A percentile compares a stretch with the other conserved stretches of the same genome.
phyloP scores from a whole-genome alignment of 2,888 invertebrate species.

The Venusia cambrica region DNA sequence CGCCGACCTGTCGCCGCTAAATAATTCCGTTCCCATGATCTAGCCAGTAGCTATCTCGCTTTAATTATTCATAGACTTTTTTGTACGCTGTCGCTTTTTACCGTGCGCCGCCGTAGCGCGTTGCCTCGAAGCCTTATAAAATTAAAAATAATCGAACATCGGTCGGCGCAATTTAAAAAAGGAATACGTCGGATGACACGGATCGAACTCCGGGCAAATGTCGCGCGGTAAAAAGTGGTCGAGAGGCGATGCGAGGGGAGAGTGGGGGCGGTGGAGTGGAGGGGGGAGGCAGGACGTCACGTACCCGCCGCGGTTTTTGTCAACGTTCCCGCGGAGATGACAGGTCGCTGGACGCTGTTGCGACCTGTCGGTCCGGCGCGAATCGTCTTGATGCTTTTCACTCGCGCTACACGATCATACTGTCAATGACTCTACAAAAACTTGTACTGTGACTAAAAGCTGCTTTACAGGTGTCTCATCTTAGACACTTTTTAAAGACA shows the following conservation, averaged over 20 bases:
- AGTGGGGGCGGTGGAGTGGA: conserved; percentile 27
- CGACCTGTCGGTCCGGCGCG: conserved; percentile 53
- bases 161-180: conserved; percentile 75
- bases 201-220: conserved; percentile 82
- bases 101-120: conserved; percentile 66
- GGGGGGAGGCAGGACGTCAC: conserved; percentile 70
- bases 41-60: conserved; percentile 78
- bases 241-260: conserved; percentile 35
- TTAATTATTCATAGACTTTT: conserved; percentile 81
- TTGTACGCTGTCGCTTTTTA: conserved; percentile 75
- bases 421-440: conserved; percentile 23
- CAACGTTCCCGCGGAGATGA: conserved; percentile 80
- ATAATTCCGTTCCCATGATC: conserved; percentile 79
- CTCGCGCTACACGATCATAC: conserved; percentile 28
- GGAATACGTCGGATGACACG: conserved; percentile 81
- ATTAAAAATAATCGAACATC: conserved; percentile 72
- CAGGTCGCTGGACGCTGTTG: conserved; percentile 76
- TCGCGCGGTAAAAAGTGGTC: conserved; percentile 80
- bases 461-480: no score
- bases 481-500: no score
- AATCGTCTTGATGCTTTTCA: conserved; percentile 66
- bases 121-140: conserved; percentile 71
- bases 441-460: conserved; percentile 1
- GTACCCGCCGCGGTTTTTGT: conserved; percentile 80
- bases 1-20: conserved; percentile 72